Percentiles rank a stretch among this genome's conserved stretches.
These are phyloP conservation scores for Amblyjoppa proteus DNA, from an alignment of 2,888 invertebrate genomes.

Conservation along the genomic window DNA sequence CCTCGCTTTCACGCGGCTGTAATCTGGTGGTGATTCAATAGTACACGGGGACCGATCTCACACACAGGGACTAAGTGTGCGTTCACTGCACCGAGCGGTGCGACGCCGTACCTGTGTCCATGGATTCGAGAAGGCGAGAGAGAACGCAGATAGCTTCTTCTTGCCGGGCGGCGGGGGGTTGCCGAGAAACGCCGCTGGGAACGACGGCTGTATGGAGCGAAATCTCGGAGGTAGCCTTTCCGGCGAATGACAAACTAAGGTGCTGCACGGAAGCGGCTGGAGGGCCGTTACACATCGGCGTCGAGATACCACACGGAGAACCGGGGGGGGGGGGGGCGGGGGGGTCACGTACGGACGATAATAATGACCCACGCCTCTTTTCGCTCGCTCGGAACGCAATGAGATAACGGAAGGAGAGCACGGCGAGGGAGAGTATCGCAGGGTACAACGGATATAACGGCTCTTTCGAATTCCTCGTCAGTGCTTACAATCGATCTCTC, in stretches of 20 bases:
- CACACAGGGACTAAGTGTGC: conserved; percentile 44
- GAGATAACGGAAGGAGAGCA: conserved; percentile 23
- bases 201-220: conserved; percentile 15
- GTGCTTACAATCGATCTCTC: conserved; percentile 67
- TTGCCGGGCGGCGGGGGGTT: not conserved
- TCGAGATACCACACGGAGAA: conserved; percentile 38
- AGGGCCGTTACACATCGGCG: not conserved
- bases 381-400: conserved; percentile 11
- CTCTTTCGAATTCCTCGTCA: conserved; percentile 52
- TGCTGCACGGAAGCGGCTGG: not conserved
- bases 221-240: conserved; percentile 7
- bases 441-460: conserved; percentile 36
- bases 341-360: conserved; percentile 74
- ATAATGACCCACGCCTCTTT: conserved; percentile 69
- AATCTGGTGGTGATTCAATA: conserved; percentile 74
- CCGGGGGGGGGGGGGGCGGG: conserved; percentile 21
- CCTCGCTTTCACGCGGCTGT: conserved; percentile 67
- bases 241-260: conserved; percentile 16
- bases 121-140: conserved; percentile 5
- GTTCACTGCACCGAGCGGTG: conserved; percentile 29
- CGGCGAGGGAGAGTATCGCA: conserved; percentile 1
- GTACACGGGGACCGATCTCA: conserved; percentile 49
- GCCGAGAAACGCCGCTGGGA: not conserved
- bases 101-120: not conserved
- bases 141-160: not conserved